phyloP scores from a whole-genome alignment of 2,113 vertebrate genomes.

The Sphyrna mokarran region DNA sequence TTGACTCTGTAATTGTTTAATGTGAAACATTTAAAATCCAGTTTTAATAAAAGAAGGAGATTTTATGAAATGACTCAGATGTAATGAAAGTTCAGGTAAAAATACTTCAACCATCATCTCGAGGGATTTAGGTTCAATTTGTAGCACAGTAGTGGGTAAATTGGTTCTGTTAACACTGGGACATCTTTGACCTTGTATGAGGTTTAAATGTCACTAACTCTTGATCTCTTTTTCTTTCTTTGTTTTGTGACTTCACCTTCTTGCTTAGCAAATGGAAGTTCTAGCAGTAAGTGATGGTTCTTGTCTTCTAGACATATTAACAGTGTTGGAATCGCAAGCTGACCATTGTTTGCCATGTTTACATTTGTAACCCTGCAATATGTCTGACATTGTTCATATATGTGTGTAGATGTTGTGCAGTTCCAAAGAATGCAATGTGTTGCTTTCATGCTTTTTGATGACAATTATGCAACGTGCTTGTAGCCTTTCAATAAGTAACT shows the following conservation, averaged over 20 bases:
- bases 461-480: background rate
- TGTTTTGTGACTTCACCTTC: conserved; percentile 88
- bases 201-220: conserved; percentile 82
- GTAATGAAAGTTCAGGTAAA: background rate
- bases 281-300: conserved; percentile 98
- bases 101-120: background rate
- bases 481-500: background rate
- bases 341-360: conserved; percentile 57
- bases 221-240: conserved; percentile 81
- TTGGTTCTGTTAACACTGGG: conserved; percentile 47
- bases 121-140: background rate
- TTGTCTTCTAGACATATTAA: conserved; percentile 76
- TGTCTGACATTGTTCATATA: conserved; percentile 5
- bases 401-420: background rate
- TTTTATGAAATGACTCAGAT: background rate
- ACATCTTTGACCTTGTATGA: conserved; percentile 60
- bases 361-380: conserved; percentile 44
- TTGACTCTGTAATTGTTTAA: background rate
- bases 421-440: background rate
- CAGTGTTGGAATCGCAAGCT: conserved; percentile 55
- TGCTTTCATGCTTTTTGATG: conserved; percentile 22
- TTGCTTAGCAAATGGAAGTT: conserved; percentile 99
- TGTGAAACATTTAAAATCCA: background rate
- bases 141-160: background rate
- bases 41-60: background rate